These are phyloP conservation scores for Falco biarmicus DNA, from an alignment of 2,797 vertebrate genomes.

Conservation along the genomic window DNA sequence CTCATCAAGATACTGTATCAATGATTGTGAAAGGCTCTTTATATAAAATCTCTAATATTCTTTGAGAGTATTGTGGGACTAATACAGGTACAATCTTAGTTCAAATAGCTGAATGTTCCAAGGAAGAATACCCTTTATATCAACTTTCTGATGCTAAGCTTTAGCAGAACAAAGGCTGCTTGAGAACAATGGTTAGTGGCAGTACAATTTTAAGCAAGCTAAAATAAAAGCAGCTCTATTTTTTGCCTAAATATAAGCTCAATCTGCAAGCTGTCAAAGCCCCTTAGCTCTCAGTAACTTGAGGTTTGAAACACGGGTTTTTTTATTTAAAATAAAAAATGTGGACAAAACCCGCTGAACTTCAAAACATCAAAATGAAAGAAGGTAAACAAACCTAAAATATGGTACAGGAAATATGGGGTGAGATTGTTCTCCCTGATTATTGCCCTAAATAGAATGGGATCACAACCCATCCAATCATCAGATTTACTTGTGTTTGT, in stretches of 20 bases:
- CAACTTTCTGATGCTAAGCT: neutral
- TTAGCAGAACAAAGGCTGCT: slow-evolving; percentile 7
- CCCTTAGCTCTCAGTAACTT: neutral
- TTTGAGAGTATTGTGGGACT: neutral
- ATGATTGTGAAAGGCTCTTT: neutral
- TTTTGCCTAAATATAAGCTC: neutral
- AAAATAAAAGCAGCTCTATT: neutral
- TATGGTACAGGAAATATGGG: neutral
- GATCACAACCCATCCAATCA: neutral
- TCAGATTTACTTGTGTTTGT: neutral
- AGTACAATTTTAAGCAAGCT: neutral
- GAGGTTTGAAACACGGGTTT: neutral
- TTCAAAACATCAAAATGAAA: neutral
- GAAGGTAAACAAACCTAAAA: neutral
- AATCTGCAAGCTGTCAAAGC: neutral
- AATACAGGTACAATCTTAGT: neutral
- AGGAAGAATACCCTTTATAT: neutral
- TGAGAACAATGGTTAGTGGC: neutral
- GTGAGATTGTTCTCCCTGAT: neutral
- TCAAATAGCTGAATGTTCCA: neutral
- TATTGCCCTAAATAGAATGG: neutral
- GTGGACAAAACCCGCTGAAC: neutral
- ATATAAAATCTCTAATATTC: neutral
- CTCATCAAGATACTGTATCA: neutral
- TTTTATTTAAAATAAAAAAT: neutral